Evolutionary conservation across 2,888 invertebrate species (phyloP).

Genomic region (Thymelicus lineola): DNA sequence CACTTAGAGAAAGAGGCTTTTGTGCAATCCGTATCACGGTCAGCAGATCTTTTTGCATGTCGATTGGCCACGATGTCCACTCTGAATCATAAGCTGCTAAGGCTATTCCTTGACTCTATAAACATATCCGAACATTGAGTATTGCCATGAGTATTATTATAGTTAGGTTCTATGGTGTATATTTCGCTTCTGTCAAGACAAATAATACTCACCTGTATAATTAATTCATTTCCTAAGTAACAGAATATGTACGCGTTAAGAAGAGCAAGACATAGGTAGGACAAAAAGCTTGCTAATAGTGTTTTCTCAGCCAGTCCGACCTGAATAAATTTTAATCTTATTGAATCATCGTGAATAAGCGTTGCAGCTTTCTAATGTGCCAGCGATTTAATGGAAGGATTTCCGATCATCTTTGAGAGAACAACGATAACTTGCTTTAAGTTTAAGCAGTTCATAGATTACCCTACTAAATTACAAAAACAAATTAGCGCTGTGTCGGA

Average conservation of each 20-base stretch:
- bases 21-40: slow-evolving; percentile 64
- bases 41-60: slow-evolving; percentile 65
- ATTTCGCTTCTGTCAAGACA: background rate
- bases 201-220: slow-evolving; percentile 62
- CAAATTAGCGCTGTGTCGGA: background rate
- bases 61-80: slow-evolving; percentile 71
- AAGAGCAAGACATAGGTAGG: slow-evolving; percentile 61
- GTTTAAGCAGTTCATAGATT: too few relatives aligned
- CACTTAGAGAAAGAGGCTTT: slow-evolving; percentile 62
- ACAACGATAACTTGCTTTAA: too few relatives aligned
- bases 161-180: too few relatives aligned
- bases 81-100: slow-evolving; percentile 65
- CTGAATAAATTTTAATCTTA: slow-evolving; percentile 50
- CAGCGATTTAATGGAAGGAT: too few relatives aligned
- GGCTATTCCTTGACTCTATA: slow-evolving; percentile 66
- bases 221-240: slow-evolving; percentile 68
- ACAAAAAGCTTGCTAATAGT: slow-evolving; percentile 59
- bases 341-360: too few relatives aligned
- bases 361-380: too few relatives aligned
- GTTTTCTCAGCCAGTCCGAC: slow-evolving; percentile 58
- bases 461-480: too few relatives aligned
- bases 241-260: slow-evolving; percentile 72
- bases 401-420: too few relatives aligned
- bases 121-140: slow-evolving; percentile 16
- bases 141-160: too few relatives aligned